Percentiles rank a stretch among this genome's conserved stretches.
phyloP scores from a whole-genome alignment of 2,113 vertebrate genomes.

The Promerops cafer region DNA sequence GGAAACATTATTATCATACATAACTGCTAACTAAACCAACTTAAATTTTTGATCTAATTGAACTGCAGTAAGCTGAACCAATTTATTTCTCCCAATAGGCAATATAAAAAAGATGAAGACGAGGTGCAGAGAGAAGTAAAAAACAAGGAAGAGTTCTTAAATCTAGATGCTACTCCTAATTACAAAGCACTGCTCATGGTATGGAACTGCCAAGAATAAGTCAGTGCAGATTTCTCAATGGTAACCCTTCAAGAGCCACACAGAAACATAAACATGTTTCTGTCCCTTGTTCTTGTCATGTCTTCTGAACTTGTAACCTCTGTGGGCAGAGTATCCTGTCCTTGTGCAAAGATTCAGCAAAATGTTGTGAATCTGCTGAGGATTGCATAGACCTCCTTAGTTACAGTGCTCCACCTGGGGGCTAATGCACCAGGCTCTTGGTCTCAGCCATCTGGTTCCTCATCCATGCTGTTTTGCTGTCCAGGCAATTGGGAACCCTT shows the following conservation, averaged over 20 bases:
- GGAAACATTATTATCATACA: not conserved
- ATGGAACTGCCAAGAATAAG: slow-evolving; percentile 6
- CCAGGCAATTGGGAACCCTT: not conserved
- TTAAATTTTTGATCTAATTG: not conserved
- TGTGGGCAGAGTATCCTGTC: not conserved
- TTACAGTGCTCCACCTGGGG: not conserved
- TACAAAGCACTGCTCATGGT: slow-evolving; percentile 81
- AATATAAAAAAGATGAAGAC: slow-evolving; percentile 60
- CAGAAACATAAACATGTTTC: not conserved
- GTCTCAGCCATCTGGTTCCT: not conserved
- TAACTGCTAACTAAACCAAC: not conserved
- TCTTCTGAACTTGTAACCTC: not conserved
- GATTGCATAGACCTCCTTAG: not conserved
- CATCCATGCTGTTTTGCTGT: not conserved
- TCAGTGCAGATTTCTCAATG: not conserved
- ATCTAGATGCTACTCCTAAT: slow-evolving; percentile 58
- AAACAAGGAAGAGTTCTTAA: slow-evolving; percentile 30
- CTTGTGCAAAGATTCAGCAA: not conserved
- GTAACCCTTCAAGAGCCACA: not conserved
- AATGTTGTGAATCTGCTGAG: not conserved
- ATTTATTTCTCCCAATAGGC: slow-evolving; percentile 43
- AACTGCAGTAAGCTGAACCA: not conserved
- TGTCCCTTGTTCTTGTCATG: not conserved
- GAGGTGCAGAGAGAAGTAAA: slow-evolving; percentile 42
- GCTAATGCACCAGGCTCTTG: not conserved